Evolutionary conservation across 1,140 invertebrate species (phyloP).

Genomic region (Metaphire vulgaris): DNA sequence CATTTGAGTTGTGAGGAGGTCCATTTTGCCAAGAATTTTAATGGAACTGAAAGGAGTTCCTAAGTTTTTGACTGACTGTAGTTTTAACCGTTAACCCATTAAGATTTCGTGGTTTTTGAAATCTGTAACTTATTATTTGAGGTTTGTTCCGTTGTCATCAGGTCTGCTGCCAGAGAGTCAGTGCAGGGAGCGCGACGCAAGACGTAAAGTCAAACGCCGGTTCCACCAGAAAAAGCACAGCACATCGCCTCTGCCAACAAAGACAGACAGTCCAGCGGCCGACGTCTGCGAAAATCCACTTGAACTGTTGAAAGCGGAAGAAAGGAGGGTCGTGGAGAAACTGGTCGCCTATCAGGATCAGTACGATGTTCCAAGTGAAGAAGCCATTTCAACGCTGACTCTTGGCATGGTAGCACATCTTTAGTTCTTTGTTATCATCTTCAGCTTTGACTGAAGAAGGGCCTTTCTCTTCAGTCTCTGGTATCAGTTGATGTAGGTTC

Average conservation of each 20-base stretch:
- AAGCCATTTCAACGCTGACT: slow-evolving; percentile 61
- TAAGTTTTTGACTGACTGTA: background rate
- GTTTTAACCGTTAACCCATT: background rate
- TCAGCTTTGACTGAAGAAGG: no score
- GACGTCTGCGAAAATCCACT: slow-evolving; percentile 35
- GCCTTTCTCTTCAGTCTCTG: no score
- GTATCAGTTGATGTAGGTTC: no score
- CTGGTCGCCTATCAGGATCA: slow-evolving; percentile 93
- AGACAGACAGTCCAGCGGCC: slow-evolving; percentile 26
- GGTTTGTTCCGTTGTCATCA: slow-evolving; percentile 40
- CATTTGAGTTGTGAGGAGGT: background rate
- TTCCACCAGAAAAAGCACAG: background rate
- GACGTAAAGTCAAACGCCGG: slow-evolving; percentile 60
- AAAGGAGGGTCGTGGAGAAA: slow-evolving; percentile 87
- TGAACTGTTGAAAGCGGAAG: slow-evolving; percentile 65
- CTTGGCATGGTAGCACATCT: background rate
- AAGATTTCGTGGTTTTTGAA: background rate
- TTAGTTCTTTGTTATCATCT: no score
- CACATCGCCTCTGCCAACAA: background rate
- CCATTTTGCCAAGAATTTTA: background rate
- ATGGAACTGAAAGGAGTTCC: background rate
- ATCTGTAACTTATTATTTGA: background rate
- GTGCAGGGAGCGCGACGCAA: slow-evolving; percentile 62
- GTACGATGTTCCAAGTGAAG: slow-evolving; percentile 89
- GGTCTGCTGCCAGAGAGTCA: slow-evolving; percentile 92